Evolutionary conservation across 2,888 invertebrate genomes (phyloP), one percentile per base, ranked within the genome.

Genomic region (Homarus gammarus): DNA sequence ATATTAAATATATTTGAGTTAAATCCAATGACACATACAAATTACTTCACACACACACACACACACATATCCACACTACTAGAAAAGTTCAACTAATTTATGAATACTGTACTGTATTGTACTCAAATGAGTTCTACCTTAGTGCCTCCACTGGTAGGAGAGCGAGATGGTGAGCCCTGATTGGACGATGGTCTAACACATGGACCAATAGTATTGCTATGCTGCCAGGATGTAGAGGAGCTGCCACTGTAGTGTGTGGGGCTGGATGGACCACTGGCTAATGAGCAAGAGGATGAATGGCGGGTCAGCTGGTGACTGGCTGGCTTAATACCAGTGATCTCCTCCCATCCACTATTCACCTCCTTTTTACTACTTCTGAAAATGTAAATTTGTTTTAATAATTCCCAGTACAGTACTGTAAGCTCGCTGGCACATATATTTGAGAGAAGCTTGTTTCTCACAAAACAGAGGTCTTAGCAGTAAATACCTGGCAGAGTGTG

Each of bases 241-340:
- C 38, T 27, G 73, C 77, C 56, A 68, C 38, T 75, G 81, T 87
- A 81, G 40, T 92, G 92, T 22, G 82, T 85, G 72, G 92, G 92
- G 31, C 88, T 88, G 22, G 92, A 87, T 18, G 92, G 90, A 49
- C 89, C 90, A 64, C 91, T 90, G 44, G 92, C 91, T 64, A 92
- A 83, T 10, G 92, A 92, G 72, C 92, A 92, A 2, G 92, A 91
- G 10, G 92, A 92, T 33, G 91, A 90, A 79, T 92, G 92, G 8
- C 91, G 90, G 3, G 91, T 91, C 49, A 92, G 77, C 51, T 91
- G 92, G 87, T 92, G 92, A 75, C 92, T 92, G 64, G 92, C 92
- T 72, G 92, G 92, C 64, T 92, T 92, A 82, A 92, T 92, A 82
- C 85, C 92, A 0, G 90, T 89, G 78, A 85, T 84, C 84, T 92